Base-by-base conservation (phyloP, 2,797 vertebrate species). In the Micromesistius poutassou region DNA sequence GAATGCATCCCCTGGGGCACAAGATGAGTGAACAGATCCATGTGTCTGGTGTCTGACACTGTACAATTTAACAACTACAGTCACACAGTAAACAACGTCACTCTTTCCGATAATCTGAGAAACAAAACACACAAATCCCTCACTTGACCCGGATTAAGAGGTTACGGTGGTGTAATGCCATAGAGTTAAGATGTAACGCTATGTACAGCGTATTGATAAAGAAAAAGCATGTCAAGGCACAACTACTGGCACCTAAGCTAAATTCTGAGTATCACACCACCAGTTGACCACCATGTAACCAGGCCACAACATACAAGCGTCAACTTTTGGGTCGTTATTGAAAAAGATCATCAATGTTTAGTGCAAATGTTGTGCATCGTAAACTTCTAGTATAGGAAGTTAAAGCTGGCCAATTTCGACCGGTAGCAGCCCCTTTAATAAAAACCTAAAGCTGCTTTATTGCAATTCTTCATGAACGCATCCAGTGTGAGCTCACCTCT, bases 51-150 rank as follows among this genome's bases (percentile, higher is more conserved):
- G 31, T 31, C 70, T 33, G 30, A 71, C 70, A 71, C 30, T 30
- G 70, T 71, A 71, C 70, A 71, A 71, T 71, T 71, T 16, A 71
- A 71, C 30, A 71, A 71, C 13, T 5, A 19, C 70, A 71, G 14
- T 14, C 6, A 1, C 30, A 31, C 30, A 5, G 70, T 14, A 19
- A 31, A 33, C 70, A 71, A 33, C 14, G 10, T 30, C 70, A 71
- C 30, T 5, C 14, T 71, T 71, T 16, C 70, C 25, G 10, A 25
- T 68, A 28, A 68, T 9, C 62, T 28, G 62, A 10, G 12, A 28
- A 9, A 62, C 55, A 62, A 62, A 62, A 62, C 22, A 62, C 55
- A 62, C 55, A 19, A 55, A 55, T 22, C 40, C 16, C 46, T 22
- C 46, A 50, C 46, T 50, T 50, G 55, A 62, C 5, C 19, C 7